Conservation (phyloP, 2,888 invertebrate genomes). For the Nemapogon koenigi region DNA sequence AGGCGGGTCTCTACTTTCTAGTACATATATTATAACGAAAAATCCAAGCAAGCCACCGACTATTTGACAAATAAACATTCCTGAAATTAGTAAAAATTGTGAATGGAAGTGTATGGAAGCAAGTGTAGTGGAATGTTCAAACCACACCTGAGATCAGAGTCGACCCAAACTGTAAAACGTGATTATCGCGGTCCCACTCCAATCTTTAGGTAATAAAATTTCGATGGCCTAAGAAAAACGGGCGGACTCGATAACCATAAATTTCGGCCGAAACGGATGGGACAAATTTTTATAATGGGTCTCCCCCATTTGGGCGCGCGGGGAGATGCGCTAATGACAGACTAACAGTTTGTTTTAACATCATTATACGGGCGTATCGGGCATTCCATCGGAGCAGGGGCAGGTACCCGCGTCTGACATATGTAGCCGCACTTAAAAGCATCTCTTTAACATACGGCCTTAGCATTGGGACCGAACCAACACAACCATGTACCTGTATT, state of each 20-base stretch:
- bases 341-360: conserved; percentile 64
- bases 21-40: too few species aligned
- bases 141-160: too few species aligned
- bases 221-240: conserved; percentile 53
- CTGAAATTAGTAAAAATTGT: too few species aligned
- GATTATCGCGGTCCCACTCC: conserved; percentile 60
- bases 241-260: conserved; percentile 59
- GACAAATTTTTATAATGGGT: conserved; percentile 65
- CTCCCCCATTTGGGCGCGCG: conserved; percentile 51
- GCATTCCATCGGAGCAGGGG: conserved; percentile 52
- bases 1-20: too few species aligned
- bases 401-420: conserved; percentile 22
- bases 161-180: conserved; percentile 43
- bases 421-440: conserved; percentile 33
- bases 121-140: too few species aligned
- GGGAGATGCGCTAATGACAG: conserved; percentile 57
- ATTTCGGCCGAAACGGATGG: conserved; percentile 60
- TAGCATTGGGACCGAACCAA: too few species aligned
- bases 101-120: too few species aligned
- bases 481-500: too few species aligned
- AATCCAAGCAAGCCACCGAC: too few species aligned
- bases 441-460: too few species aligned
- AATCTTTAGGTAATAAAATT: conserved; percentile 58
- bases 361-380: conserved; percentile 61
- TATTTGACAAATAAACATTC: too few species aligned